These are phyloP conservation scores for Drymonia ruficornis DNA, from an alignment of 2,888 invertebrate species.

Conservation along the genomic window DNA sequence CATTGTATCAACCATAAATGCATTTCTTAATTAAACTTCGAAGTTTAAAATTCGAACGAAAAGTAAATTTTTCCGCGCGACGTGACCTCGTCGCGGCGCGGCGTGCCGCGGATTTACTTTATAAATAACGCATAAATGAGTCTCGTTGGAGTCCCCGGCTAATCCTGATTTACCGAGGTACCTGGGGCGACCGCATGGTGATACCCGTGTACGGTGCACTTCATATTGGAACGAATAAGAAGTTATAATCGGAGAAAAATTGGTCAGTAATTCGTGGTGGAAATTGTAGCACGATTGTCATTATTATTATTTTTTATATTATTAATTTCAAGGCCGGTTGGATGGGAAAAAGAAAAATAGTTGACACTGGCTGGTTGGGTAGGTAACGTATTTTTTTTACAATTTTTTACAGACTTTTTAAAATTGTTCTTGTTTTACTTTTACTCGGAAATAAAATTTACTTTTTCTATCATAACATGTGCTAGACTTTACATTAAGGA, in stretches of 20 bases:
- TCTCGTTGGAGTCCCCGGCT: constrained; percentile 60
- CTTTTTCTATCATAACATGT: constrained; percentile 24
- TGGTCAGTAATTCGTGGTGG: background rate
- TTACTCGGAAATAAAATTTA: background rate
- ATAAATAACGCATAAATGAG: constrained; percentile 80
- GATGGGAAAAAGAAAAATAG: background rate
- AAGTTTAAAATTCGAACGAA: constrained; percentile 49
- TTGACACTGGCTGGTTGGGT: too few relatives aligned
- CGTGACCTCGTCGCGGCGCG: constrained; percentile 42
- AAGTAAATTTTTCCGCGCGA: constrained; percentile 50
- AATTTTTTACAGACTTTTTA: too few relatives aligned
- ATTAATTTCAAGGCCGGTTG: background rate
- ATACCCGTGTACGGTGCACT: constrained; percentile 37
- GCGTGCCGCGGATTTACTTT: constrained; percentile 61
- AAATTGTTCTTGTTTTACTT: too few relatives aligned
- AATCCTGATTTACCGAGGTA: constrained; percentile 79
- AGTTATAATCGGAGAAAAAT: constrained; percentile 2
- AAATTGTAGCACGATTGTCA: background rate
- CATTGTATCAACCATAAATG: too few relatives aligned
- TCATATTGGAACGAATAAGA: constrained; percentile 3
- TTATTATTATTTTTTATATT: background rate
- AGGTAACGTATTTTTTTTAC: too few relatives aligned
- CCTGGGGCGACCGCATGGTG: constrained; percentile 50
- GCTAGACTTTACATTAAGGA: constrained; percentile 41
- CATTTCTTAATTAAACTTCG: constrained; percentile 26